Conservation (phyloP, 2,797 vertebrate genomes). For the Coregonus sp. region DNA sequence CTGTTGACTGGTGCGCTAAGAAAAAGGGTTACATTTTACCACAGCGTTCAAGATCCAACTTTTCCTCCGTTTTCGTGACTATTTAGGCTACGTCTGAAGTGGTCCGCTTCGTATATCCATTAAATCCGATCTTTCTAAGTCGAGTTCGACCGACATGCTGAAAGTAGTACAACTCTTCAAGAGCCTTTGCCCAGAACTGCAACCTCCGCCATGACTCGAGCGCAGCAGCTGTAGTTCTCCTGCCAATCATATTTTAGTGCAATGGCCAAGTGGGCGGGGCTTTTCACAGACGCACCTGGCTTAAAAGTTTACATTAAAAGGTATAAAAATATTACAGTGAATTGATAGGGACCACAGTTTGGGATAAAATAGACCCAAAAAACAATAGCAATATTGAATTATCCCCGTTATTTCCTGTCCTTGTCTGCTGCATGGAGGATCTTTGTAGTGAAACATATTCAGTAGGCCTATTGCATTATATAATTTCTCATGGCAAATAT, state of each 20-base stretch:
- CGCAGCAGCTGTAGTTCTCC: conserved; percentile 62
- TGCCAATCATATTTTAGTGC: conserved; percentile 72
- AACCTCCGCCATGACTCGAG: conserved; percentile 77
- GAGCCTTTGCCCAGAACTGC: conserved; percentile 42
- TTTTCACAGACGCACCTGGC: conserved; percentile 48
- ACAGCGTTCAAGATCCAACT: conserved; percentile 43
- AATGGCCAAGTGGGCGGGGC: conserved; percentile 70
- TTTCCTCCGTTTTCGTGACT: conserved; percentile 44
- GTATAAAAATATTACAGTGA: not conserved
- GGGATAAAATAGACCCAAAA: not conserved
- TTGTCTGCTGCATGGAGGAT: not conserved
- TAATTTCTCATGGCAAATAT: not conserved
- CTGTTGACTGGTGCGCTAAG: conserved; percentile 71
- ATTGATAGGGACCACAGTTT: not conserved
- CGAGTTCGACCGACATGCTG: conserved; percentile 51
- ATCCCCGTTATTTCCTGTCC: not conserved
- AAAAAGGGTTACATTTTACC: conserved; percentile 70
- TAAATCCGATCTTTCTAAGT: conserved; percentile 14
- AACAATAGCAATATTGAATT: not conserved
- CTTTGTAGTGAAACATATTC: not conserved
- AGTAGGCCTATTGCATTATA: not conserved
- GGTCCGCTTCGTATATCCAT: conserved; percentile 21
- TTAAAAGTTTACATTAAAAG: not conserved
- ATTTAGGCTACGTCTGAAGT: conserved; percentile 26
- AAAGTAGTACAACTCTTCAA: conserved; percentile 60